Evolutionary conservation across 2,888 invertebrate genomes (phyloP), one percentile per base, ranked within the genome.

Genomic region (Phytoseiulus persimilis): DNA sequence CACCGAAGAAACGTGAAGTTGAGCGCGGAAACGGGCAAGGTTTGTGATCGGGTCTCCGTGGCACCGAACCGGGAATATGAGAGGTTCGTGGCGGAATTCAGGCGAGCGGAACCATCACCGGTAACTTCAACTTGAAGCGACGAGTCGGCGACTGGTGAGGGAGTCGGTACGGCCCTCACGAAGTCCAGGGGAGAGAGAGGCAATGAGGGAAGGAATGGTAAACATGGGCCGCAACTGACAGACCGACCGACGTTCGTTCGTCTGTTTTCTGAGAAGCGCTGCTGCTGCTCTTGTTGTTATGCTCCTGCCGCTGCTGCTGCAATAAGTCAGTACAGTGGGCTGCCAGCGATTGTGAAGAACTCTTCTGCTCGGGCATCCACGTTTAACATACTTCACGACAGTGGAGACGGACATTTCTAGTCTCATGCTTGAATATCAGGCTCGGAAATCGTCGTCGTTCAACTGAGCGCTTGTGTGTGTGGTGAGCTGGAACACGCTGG

Each of bases 241-340:
- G 65, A 65, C 65, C 6, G 46, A 46, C 46, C 65, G 65, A 65
- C 65, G 65, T 65, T 65, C 9, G 65, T 65, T 65, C 65, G 65
- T 65, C 65, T 65, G 65, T 65, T 65, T 65, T 65, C 65, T 65
- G 65, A 65, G 65, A 65, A 65, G 65, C 65, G 65, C 65, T 65
- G 65, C 65, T 65, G 65, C 65, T 14, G 65, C 65, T 65, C 11
- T 23, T 28, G 11, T 65, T 65, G 65, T 65, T 65, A 23, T 65
- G 5, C 5, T 65, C 11, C 65, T 65, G 11, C 65, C 18, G 65
- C 65, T 18, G 65, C 65, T 65, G 65, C 65, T 65, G 65, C 65
- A 65, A 65, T 6, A 14, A 65, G 65, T 65, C 65, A 23, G 65
- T 65, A 65, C 65, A 14, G 65, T 65, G 65, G 18, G 65, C 65